Conservation (phyloP, 53 echinoderm and acorn worm genomes). For the Apostichopus leukothele region DNA sequence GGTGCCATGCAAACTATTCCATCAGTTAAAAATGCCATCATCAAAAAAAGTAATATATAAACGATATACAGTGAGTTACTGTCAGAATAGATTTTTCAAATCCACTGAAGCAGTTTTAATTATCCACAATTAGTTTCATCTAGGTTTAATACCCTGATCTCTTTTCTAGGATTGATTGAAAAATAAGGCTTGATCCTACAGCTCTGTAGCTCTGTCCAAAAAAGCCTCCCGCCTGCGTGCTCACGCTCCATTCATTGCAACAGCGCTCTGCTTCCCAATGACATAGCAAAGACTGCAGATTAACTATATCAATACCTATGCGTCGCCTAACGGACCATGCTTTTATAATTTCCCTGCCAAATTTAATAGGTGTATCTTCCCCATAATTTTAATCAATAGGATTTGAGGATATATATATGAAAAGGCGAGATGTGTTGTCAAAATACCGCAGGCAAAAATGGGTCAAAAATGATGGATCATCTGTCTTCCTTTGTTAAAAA, state of each 20-base stretch:
- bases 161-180: constrained; percentile 6
- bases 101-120: background rate
- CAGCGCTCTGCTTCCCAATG: too few species aligned
- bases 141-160: background rate
- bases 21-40: too few species aligned
- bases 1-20: too few species aligned
- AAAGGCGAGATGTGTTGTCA: background rate
- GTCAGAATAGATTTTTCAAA: background rate
- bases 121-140: constrained; percentile 19
- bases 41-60: too few species aligned
- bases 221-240: too few species aligned
- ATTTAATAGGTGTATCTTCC: background rate
- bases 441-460: constrained; percentile 17
- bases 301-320: too few species aligned
- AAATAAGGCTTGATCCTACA: background rate
- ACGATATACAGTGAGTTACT: background rate
- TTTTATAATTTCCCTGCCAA: background rate
- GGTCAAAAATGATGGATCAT: background rate
- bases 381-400: constrained; percentile 12
- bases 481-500: constrained; percentile 8
- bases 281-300: too few species aligned
- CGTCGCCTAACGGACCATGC: too few species aligned
- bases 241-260: too few species aligned
- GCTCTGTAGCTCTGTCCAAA: too few species aligned
- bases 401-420: background rate